Base-by-base conservation (phyloP, 1,140 invertebrate species). In the Caenorhabditis inopinata region DNA sequence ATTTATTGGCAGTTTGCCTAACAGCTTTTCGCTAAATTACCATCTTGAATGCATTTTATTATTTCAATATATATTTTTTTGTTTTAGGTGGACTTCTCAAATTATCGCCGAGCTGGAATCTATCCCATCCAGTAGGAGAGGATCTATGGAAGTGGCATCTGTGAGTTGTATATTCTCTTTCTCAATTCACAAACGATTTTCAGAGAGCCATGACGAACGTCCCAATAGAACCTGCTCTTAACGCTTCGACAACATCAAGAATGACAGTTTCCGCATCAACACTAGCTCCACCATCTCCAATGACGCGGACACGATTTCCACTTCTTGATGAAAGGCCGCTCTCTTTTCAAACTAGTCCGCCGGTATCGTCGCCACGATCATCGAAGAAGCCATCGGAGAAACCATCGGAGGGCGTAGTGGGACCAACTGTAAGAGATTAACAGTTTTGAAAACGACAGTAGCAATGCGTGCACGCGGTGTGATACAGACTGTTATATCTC, bases 71-170 rank as follows among this genome's bases (percentile, higher is more conserved):
- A 42, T 14, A 5, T 42, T 42, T 42, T 42, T 14, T 7, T 7
- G 14, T 42, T 42, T 14, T 42, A 68, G 58, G 58, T 68, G 58
- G 58, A 68, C 58, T 38, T 68, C 58, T 38, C 58, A 68, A 68
- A 68, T 68, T 21, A 38, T 68, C 25, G 58, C 58, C 4, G 58
- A 68, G n/a, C 32, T 68, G 1, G 58, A 68, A 68, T 68, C 58
- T 12, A 38, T 68, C 27, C 58, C 58, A 18, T 68, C 58, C 11
- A 68, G 58, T 68, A 5, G 58, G 0, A 18, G 58, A 38, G 58
- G 58, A 1, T 68, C 58, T 1, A 68, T 68, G 32, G 58, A 68
- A 16, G 58, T 68, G 1, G 58, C 38, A 42, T 53, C 23, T 1
- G 21, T 11, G 12, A 23, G 23, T 53, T 53, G 23, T 53, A 42